phyloP scores from a whole-genome alignment of 2,113 vertebrate genomes.

The Climacteris rufus region DNA sequence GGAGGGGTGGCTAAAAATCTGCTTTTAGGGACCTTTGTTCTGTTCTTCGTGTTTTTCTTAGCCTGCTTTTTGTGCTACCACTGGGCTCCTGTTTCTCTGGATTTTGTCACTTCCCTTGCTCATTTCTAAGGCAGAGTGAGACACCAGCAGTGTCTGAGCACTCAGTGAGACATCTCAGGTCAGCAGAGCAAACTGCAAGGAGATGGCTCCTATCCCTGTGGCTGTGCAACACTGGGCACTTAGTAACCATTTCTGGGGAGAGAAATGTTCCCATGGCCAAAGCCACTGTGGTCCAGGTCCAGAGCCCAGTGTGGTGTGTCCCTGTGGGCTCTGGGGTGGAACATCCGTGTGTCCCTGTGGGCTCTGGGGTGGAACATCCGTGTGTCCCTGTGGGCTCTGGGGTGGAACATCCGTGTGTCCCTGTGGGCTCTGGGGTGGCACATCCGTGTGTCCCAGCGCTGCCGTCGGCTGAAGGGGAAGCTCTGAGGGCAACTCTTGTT shows the following conservation, averaged over 20 bases:
- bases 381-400: background rate
- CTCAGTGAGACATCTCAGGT: background rate
- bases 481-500: background rate
- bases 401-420: rapidly evolving
- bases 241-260: background rate
- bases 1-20: background rate
- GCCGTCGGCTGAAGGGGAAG: background rate
- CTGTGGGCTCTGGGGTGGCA: background rate
- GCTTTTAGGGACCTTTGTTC: background rate
- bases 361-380: background rate
- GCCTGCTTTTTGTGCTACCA: background rate
- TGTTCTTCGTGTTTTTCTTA: background rate
- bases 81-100: background rate
- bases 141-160: background rate
- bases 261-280: background rate
- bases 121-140: background rate
- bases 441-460: rapidly evolving
- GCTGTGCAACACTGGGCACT: rapidly evolving
- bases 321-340: rapidly evolving
- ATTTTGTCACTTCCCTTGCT: background rate
- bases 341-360: rapidly evolving
- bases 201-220: background rate
- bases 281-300: background rate
- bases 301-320: background rate
- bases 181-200: background rate